These are phyloP conservation scores for Salvator merianae DNA, from an alignment of 2,113 vertebrate species.

Conservation along the genomic window DNA sequence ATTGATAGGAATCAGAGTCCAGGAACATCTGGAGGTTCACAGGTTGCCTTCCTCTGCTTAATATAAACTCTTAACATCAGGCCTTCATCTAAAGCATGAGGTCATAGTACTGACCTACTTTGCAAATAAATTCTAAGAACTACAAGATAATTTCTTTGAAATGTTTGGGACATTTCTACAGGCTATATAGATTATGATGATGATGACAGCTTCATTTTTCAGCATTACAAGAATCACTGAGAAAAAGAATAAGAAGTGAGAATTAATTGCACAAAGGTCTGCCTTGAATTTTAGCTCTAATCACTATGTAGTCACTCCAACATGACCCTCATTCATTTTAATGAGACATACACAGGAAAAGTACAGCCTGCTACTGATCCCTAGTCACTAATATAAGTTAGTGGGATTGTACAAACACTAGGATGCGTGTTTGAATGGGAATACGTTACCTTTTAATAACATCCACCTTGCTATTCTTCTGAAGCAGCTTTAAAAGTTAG, in stretches of 20 bases:
- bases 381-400: no score
- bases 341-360: neutral
- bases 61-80: neutral
- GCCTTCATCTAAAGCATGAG: neutral
- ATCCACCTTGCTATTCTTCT: no score
- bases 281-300: neutral
- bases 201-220: neutral
- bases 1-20: neutral
- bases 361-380: no score
- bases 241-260: neutral
- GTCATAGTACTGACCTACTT: constrained; percentile 13
- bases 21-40: neutral
- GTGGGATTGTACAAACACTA: no score
- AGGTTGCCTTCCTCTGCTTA: neutral
- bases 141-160: neutral
- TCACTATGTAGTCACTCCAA: neutral
- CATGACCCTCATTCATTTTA: neutral
- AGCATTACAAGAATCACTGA: neutral
- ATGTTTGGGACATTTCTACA: neutral
- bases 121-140: neutral
- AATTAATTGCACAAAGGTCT: neutral
- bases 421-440: no score
- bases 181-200: neutral
- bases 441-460: no score
- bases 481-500: no score